phyloP scores from a whole-genome alignment of 2,113 vertebrate genomes.

The Cynoglossus semilaevis region DNA sequence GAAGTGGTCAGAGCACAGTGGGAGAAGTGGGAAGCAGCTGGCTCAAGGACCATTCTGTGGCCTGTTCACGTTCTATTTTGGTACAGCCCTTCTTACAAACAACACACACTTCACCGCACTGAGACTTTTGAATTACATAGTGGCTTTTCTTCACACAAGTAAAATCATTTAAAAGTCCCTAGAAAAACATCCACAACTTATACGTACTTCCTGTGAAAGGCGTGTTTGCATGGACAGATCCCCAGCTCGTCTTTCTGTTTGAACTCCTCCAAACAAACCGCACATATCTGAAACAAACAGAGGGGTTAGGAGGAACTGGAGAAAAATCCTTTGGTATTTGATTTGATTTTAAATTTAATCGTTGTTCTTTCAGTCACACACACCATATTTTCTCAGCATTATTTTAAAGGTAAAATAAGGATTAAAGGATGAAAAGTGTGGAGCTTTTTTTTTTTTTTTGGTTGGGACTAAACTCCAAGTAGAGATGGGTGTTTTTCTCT shows the following conservation, averaged over 20 bases:
- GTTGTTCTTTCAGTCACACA: no score
- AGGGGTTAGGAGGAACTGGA: not conserved
- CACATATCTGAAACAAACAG: constrained; percentile 85
- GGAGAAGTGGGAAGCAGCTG: constrained; percentile 20
- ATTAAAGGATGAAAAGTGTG: no score
- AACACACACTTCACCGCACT: not conserved
- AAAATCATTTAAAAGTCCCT: no score
- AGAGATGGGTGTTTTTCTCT: constrained; percentile 27
- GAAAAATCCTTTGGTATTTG: no score
- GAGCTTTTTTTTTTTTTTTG: no score
- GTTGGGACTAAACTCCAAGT: constrained; percentile 34
- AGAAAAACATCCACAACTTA: not conserved
- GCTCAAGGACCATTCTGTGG: constrained; percentile 11
- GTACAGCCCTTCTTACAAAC: constrained; percentile 1
- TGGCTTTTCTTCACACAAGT: no score
- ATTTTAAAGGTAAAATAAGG: no score
- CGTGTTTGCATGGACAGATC: constrained; percentile 98
- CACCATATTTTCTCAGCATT: no score
- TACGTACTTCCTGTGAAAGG: constrained; percentile 99
- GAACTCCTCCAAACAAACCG: constrained; percentile 98
- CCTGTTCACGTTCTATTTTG: constrained; percentile 1
- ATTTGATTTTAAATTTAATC: no score
- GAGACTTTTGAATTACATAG: no score
- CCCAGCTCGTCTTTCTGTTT: constrained; percentile 97
- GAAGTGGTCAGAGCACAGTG: constrained; percentile 24